Percentiles rank a stretch among this genome's conserved stretches.
Evolutionary conservation across 64 coral and sea anemone species (phyloP).

Genomic region (Exaiptasia diaphana): DNA sequence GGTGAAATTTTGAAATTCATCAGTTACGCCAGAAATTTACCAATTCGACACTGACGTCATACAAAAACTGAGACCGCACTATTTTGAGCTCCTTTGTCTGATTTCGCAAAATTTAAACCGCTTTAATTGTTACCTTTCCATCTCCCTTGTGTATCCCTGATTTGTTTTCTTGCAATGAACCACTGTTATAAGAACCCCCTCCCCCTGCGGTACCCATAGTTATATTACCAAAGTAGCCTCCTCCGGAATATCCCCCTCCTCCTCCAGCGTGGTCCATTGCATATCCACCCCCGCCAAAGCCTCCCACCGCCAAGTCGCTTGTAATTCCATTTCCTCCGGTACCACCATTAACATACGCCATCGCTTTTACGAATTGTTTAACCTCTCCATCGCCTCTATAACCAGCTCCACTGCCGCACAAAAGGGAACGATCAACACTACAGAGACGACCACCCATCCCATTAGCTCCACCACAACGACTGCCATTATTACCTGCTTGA

Average conservation of each 20-base stretch:
- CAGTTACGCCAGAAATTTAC: not conserved
- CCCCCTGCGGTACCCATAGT: constrained; percentile 56
- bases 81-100: too few relatives aligned
- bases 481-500: constrained; percentile 50
- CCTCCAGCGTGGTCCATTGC: constrained; percentile 58
- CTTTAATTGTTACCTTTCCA: constrained; percentile 56
- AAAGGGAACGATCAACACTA: not conserved
- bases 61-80: too few relatives aligned
- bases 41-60: too few relatives aligned
- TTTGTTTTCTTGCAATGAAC: constrained; percentile 15
- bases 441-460: constrained; percentile 33
- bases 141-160: constrained; percentile 62
- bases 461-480: constrained; percentile 31
- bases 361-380: not conserved
- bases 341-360: constrained; percentile 50
- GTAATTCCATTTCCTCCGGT: constrained; percentile 12
- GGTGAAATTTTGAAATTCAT: too few relatives aligned
- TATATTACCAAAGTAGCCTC: constrained; percentile 35
- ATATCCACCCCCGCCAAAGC: constrained; percentile 82
- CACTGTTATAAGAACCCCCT: constrained; percentile 68
- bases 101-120: too few relatives aligned
- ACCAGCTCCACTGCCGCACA: constrained; percentile 47
- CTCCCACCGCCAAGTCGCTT: not conserved
- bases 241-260: constrained; percentile 77
- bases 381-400: constrained; percentile 28